Conservation (phyloP, 2,113 vertebrate species). For the Motacilla tschutschensis region DNA sequence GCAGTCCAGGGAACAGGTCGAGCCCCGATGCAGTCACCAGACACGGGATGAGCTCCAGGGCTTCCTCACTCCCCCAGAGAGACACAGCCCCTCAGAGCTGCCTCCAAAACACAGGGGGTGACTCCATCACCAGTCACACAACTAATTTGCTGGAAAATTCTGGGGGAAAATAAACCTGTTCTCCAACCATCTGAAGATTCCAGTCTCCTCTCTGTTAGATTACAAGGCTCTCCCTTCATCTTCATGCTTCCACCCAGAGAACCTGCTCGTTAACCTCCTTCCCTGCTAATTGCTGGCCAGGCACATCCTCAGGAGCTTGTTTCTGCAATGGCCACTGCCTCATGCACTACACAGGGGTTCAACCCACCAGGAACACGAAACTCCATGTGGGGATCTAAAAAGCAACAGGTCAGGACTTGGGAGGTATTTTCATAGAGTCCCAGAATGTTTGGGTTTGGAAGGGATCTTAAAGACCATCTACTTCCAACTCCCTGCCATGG, state of each 20-base stretch:
- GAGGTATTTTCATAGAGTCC: not conserved
- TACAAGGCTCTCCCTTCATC: not conserved
- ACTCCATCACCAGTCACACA: not conserved
- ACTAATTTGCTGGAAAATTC: not conserved
- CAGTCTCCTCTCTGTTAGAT: not conserved
- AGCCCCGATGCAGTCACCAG: fast-evolving
- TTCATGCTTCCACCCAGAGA: not conserved
- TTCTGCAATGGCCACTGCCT: not conserved
- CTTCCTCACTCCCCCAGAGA: fast-evolving
- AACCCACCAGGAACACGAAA: not conserved
- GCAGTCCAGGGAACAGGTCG: not conserved
- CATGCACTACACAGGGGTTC: fast-evolving
- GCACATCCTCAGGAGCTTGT: not conserved
- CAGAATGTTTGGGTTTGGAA: not conserved
- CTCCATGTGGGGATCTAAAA: fast-evolving
- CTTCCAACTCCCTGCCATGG: not conserved
- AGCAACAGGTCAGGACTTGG: not conserved
- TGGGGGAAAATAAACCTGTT: not conserved
- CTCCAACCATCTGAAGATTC: not conserved
- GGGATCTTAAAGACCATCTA: not conserved
- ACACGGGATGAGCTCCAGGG: not conserved
- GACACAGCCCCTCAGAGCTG: not conserved
- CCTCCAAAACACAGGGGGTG: not conserved
- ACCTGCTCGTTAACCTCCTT: not conserved
- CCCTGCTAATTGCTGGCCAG: not conserved